Conservation (phyloP, 1,140 invertebrate genomes). For the Drosophila elegans region DNA sequence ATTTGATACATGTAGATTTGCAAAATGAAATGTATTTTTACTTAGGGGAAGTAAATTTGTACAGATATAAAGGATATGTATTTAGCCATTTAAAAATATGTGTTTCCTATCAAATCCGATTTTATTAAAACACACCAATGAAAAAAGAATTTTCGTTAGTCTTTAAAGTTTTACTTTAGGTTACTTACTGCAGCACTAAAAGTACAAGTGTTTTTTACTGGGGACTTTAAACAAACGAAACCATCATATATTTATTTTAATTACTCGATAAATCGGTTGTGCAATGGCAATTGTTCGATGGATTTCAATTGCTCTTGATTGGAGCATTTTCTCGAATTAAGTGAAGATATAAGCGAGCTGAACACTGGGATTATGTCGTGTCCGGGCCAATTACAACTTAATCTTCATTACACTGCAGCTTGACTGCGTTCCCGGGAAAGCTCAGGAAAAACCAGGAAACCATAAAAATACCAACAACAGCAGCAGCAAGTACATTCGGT, state of each 20-base stretch:
- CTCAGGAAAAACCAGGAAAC: background rate
- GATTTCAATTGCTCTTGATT: slow-evolving; percentile 22
- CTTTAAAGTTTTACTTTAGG: no score
- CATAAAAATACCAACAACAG: background rate
- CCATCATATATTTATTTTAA: slow-evolving; percentile 15
- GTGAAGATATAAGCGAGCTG: slow-evolving; percentile 16
- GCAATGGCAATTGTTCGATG: slow-evolving; percentile 15
- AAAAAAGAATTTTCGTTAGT: no score
- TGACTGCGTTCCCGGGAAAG: background rate
- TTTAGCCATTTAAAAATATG: no score
- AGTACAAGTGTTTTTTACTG: no score
- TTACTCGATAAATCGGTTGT: slow-evolving; percentile 21
- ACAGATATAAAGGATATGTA: no score
- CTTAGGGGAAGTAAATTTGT: no score
- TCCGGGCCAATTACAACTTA: slow-evolving; percentile 46
- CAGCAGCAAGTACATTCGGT: background rate
- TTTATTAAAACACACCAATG: no score
- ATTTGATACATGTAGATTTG: no score
- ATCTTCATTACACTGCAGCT: slow-evolving; percentile 39
- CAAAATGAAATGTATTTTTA: no score
- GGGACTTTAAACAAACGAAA: background rate
- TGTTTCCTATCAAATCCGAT: no score
- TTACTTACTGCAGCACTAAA: no score
- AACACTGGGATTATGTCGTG: slow-evolving; percentile 39
- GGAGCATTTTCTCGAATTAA: slow-evolving; percentile 13